Conservation (phyloP, 2,113 vertebrate species). For the Ailurus styani region DNA sequence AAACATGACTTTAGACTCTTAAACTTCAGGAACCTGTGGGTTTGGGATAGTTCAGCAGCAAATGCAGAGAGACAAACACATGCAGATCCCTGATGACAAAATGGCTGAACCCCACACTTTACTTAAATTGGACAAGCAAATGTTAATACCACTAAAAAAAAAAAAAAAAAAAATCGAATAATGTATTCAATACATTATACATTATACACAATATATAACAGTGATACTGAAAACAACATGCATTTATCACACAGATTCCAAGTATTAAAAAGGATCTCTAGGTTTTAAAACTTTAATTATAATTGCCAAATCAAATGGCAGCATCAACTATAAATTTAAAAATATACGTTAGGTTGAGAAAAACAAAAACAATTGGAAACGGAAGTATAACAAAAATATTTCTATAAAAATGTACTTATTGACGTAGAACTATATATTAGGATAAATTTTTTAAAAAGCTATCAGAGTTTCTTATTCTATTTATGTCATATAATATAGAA, state of each 20-base stretch:
- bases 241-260: not conserved
- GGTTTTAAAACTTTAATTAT: not conserved
- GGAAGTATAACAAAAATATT: not conserved
- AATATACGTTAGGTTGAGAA: not conserved
- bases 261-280: not conserved
- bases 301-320: not conserved
- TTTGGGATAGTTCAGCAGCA: not conserved
- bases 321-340: not conserved
- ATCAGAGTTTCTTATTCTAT: not conserved
- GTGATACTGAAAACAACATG: not conserved
- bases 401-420: not conserved
- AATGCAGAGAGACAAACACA: not conserved
- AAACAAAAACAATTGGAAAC: constrained; percentile 6
- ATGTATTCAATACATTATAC: not conserved
- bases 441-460: constrained; percentile 10
- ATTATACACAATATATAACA: too few species aligned
- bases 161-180: not conserved
- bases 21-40: not conserved
- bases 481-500: not conserved
- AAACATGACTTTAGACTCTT: not conserved
- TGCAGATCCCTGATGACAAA: not conserved
- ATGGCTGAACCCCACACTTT: not conserved
- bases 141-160: not conserved
- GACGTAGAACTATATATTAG: not conserved
- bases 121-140: not conserved